Evolutionary conservation across 2,888 invertebrate genomes (phyloP).

Genomic region (Lycocerus yunnanus): DNA sequence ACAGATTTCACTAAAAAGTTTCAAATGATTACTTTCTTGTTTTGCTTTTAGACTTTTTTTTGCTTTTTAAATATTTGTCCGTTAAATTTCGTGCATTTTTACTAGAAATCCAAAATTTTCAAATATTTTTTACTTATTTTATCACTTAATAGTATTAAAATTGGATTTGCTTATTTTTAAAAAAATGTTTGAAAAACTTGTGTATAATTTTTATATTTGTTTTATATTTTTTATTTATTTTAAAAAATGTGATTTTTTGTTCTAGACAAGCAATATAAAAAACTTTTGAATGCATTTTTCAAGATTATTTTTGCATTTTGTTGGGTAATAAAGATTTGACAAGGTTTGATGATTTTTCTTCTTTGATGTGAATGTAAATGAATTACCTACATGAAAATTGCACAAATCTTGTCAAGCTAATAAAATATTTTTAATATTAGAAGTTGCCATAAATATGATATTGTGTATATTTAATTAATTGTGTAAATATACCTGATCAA

Average conservation of each 20-base stretch:
- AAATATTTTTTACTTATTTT: background rate
- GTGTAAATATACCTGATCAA: constrained; percentile 36
- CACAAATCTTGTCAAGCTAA: background rate
- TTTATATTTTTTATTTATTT: background rate
- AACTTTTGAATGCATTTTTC: background rate
- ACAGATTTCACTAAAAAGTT: background rate
- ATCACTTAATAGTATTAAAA: background rate
- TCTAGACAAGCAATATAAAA: background rate
- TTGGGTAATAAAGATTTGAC: background rate
- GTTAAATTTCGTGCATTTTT: background rate
- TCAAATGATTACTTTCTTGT: background rate
- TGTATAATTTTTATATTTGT: background rate
- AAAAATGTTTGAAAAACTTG: background rate
- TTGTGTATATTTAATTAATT: constrained; percentile 39
- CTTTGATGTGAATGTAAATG: background rate
- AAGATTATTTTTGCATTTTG: background rate
- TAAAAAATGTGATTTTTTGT: constrained; percentile 1
- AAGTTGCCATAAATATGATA: constrained; percentile 41
- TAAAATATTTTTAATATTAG: constrained; percentile 32
- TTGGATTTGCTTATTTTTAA: background rate
- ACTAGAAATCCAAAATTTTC: background rate
- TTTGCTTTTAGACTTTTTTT: background rate
- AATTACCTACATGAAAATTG: background rate
- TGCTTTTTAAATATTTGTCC: background rate
- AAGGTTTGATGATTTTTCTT: background rate